Base-by-base conservation (phyloP, 2,888 invertebrate genomes). In the Erebia palarica region DNA sequence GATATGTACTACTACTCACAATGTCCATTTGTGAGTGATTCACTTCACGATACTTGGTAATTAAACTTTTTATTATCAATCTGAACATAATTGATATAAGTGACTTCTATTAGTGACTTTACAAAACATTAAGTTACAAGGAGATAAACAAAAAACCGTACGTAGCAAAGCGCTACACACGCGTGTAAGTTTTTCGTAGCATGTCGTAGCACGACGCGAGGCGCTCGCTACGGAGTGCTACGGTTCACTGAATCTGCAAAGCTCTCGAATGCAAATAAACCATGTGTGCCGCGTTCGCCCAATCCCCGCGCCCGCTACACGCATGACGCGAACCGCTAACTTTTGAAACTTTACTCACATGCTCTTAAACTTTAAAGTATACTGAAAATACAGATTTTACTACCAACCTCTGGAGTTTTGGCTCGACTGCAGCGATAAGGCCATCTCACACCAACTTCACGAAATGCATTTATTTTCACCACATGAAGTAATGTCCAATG, bases 391-490 rank as follows among this genome's bases (percentile, higher is more conserved):
- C 73, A 78, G 75, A 9, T 55, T 55, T 77, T 79, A 81, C 68
- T 86, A 90, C 87, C 87, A 88, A 88, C 94, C 93, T 90, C 94
- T 92, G 72, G 94, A 90, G 84, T 93, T 94, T 84, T 94, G 94
- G 86, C 94, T 90, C 82, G 94, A 88, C 79, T 94, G 93, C 82
- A 94, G 93, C 84, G 95, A 95, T 81, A 95, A 86, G 78, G 94
- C 91, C 88, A 94, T 94, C 84, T 94, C 92, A 84, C 95, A 94
- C 80, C 94, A 94, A 78, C 89, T 82, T 86, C 95, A 90, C 89
- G 80, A 80, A 36, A 78, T 85, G 80, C 91, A 92, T 90, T 89
- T 87, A 91, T 86, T 84, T 79, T 84, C 86, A 88, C 86, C 85
- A 85, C 82, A 82, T 74, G 73, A 76, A 81, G 78, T 55, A 65